Evolutionary conservation across 2,888 invertebrate genomes (phyloP), one percentile per base, ranked within the genome.

Genomic region (Cartodere bifasciata): DNA sequence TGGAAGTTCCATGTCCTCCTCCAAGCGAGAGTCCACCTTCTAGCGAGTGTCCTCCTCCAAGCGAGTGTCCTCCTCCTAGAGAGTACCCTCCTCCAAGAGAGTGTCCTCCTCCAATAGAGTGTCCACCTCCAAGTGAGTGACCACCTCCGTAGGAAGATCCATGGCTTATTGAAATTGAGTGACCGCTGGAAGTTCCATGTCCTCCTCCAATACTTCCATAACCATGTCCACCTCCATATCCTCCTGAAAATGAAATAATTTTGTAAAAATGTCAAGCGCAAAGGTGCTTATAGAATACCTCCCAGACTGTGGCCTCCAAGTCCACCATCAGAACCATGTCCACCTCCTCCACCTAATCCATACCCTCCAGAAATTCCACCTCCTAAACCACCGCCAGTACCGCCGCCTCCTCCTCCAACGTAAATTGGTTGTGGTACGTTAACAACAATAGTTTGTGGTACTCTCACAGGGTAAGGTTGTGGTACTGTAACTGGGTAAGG

Each of bases 371-470:
- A 31, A 14, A 41, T 41, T 14, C 40, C 39, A 12, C 41, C 46
- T 10, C 35, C 43, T 7, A 43, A 44, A 14, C 41, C 27, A 2
- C 17, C 24, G 9, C 32, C 34, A 9, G 24, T 33, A 13, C 37
- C 36, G 12, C 33, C 46, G 11, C 46, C 48, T 6, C 46, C 47
- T 13, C 48, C 49, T 31, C 50, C 49, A 28, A 45, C 40, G 15
- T 40, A 23, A 23, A 68, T 64, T 6, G 69, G 68, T 32, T 66
- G 66, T 0, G 70, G 66, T 1, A 70, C 65, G 2, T 67, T 67
- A 20, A 68, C 63, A 1, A 63, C 62, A 0, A 70, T 61, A 1
- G 63, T 63, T 43, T 68, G 68, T 1, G 37, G 37, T 12, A 51
- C 44, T 37, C 46, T 42, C 36, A 48, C 52, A 36, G 48, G 46